Evolutionary conservation across 2,888 invertebrate genomes (phyloP).

Genomic region (Diploptera punctata): DNA sequence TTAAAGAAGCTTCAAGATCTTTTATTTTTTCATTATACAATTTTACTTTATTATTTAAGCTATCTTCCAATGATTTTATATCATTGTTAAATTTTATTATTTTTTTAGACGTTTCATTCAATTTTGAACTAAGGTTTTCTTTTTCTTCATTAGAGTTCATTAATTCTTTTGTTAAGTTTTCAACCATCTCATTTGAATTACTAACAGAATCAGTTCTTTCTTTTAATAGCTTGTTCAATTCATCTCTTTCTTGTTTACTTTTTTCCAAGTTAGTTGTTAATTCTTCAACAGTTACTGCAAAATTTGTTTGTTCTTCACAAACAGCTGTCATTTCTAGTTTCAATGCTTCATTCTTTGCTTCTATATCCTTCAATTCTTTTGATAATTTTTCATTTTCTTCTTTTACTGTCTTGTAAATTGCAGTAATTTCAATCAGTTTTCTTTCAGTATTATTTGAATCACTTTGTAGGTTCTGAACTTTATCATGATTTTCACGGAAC

Average conservation of each 20-base stretch:
- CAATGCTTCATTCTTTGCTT: not conserved
- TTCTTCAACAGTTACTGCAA: constrained; percentile 26
- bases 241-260: constrained; percentile 58
- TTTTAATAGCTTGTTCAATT: constrained; percentile 58
- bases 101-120: not conserved
- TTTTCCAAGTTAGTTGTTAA: constrained; percentile 5
- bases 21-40: not conserved
- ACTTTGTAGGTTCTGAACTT: constrained; percentile 8
- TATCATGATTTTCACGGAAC: constrained; percentile 45
- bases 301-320: constrained; percentile 4
- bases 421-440: constrained; percentile 44
- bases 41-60: not conserved
- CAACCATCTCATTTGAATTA: constrained; percentile 47
- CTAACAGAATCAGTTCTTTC: constrained; percentile 57
- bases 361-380: constrained; percentile 34
- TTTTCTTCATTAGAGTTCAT: constrained; percentile 42
- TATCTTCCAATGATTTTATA: not conserved
- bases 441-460: constrained; percentile 33
- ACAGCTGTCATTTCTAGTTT: constrained; percentile 18
- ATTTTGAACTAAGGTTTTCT: constrained; percentile 36
- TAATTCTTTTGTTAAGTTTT: constrained; percentile 47
- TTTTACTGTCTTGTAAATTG: constrained; percentile 49
- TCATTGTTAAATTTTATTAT: not conserved
- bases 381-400: constrained; percentile 50
- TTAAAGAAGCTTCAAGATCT: not conserved